Base-by-base conservation (phyloP, 2,797 vertebrate species). In the Anguilla pacifica region DNA sequence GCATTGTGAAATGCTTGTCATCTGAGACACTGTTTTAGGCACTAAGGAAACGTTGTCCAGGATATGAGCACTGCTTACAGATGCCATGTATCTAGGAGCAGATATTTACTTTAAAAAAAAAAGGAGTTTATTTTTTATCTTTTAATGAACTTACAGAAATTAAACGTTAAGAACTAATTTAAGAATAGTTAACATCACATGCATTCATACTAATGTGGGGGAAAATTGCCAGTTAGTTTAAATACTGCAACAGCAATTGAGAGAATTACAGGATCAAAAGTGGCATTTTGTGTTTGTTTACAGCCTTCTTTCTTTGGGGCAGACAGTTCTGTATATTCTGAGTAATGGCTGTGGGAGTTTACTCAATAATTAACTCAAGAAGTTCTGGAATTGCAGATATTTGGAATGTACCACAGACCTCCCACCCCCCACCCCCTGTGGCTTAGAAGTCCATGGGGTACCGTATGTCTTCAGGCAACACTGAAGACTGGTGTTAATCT, bases 1-100 rank as follows among this genome's bases (percentile, higher is more conserved):
- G 19, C 84, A 83, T 88, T 88, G 88, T 88, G 79, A 86, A 86
- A 90, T 88, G 84, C 79, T 59, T 88, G 46, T 83, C 51, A 70
- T 51, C 77, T 82, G 82, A 86, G 88, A 35, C 81, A 72, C 17
- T 43, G 82, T 25, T 83, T 84, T 28, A 51, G 81, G 39, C 3
- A 59, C 59, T 57, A 17, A 72, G 39, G 64, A 83, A 81, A 87
- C 9, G 46, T 87, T 35, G 51, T 53, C 43, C 53, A 51, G 39
- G 81, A n/a, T 64, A 17, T 55, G n/a, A 53, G 83, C 39, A 28
- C 72, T 10, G 25, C 43, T 61, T 28, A 84, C 86, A 70, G 49
- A 64, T 15, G 49, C 25, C 84, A 74, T 77, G 85, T 74, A 31
- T 61, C 31, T 51, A 6, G 74, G 10, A 51, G 57, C 85, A 31